These are phyloP conservation scores for Catharus fuscescens DNA, from an alignment of 2,113 vertebrate genomes.

Conservation along the genomic window DNA sequence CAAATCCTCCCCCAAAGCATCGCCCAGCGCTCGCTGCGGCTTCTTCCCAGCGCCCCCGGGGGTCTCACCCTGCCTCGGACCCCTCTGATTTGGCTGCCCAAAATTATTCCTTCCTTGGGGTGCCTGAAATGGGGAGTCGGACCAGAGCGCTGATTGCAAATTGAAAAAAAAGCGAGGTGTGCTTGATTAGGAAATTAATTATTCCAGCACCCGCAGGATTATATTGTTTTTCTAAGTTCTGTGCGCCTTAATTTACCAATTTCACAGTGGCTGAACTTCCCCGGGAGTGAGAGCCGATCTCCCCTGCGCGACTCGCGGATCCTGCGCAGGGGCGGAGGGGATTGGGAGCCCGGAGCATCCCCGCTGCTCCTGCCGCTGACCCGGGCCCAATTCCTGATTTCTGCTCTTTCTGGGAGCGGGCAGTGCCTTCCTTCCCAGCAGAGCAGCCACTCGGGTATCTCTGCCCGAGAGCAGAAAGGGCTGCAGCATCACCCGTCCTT, in stretches of 20 bases:
- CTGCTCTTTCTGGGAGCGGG: background rate
- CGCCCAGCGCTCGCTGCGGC: background rate
- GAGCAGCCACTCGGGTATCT: fast-evolving
- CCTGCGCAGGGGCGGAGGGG: background rate
- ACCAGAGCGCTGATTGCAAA: slow-evolving; percentile 30
- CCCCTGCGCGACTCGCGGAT: background rate
- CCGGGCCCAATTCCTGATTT: background rate
- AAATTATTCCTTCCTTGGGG: background rate
- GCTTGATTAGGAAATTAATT: slow-evolving; percentile 82
- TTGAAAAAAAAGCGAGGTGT: slow-evolving; percentile 67
- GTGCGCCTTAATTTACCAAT: slow-evolving; percentile 68
- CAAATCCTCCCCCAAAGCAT: background rate
- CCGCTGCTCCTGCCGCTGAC: background rate
- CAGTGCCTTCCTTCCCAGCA: background rate
- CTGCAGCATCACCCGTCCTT: background rate
- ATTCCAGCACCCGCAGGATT: slow-evolving; percentile 76
- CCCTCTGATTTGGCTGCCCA: background rate
- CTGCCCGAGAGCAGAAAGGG: fast-evolving
- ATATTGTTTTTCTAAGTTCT: slow-evolving; percentile 71
- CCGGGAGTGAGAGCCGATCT: slow-evolving; percentile 47
- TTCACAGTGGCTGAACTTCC: slow-evolving; percentile 77
- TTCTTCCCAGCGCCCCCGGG: fast-evolving
- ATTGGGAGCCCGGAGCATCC: background rate
- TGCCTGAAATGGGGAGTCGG: slow-evolving; percentile 25
- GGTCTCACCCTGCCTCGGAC: background rate